These are phyloP conservation scores for Ictalurus furcatus DNA, from an alignment of 2,113 vertebrate species.

Conservation along the genomic window DNA sequence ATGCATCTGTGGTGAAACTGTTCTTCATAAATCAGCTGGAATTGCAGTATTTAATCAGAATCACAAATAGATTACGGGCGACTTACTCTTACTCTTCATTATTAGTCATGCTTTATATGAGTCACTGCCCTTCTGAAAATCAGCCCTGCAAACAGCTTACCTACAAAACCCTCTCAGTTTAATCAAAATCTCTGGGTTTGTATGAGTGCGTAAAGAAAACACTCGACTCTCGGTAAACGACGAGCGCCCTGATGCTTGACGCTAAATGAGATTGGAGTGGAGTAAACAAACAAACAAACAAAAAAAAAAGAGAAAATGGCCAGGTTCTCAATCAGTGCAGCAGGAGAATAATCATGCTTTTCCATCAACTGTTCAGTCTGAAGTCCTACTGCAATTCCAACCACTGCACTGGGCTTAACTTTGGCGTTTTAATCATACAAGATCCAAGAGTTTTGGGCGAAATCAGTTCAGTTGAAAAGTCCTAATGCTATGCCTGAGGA, in stretches of 20 bases:
- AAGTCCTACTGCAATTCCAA: constrained; percentile 3
- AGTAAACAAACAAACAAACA: not conserved
- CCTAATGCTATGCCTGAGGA: not conserved
- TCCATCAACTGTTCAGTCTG: constrained; percentile 10
- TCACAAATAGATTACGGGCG: not conserved
- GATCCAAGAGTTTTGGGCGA: not conserved
- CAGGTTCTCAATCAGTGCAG: not conserved
- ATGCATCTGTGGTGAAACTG: not conserved
- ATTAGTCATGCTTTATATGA: not conserved
- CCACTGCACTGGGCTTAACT: not conserved
- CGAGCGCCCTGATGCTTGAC: not conserved
- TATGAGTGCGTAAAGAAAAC: not conserved
- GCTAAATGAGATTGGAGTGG: constrained; percentile 21
- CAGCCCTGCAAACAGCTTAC: not conserved
- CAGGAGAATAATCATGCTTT: not conserved
- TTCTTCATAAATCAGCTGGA: not conserved
- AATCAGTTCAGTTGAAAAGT: not conserved
- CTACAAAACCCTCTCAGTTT: not conserved
- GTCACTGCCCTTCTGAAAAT: not conserved
- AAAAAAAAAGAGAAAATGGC: not conserved
- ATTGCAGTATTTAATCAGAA: not conserved
- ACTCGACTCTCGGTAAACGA: not conserved
- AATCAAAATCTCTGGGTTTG: not conserved
- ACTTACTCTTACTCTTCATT: not conserved
- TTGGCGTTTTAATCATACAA: not conserved